A percentile compares a stretch with the other conserved stretches of the same genome.
Conservation (phyloP, 1,140 invertebrate genomes). For the Halesus radiatus region DNA sequence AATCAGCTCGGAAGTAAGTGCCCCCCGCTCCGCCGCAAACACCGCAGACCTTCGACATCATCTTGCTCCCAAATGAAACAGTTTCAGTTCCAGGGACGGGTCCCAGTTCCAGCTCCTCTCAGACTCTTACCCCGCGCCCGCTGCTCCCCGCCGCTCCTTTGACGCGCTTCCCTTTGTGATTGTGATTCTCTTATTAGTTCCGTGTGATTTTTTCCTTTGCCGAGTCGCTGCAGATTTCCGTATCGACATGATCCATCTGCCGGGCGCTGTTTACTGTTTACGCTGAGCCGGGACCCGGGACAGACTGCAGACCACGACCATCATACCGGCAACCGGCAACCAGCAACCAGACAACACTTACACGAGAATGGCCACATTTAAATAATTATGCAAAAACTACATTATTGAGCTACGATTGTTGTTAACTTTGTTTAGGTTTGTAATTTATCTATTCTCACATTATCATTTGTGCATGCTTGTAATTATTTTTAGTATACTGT, state of each 20-base stretch:
- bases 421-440: too few relatives aligned
- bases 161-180: constrained; percentile 45
- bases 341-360: too few relatives aligned
- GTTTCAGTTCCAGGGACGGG: not conserved
- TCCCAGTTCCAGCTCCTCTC: not conserved
- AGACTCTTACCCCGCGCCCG: not conserved
- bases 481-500: too few relatives aligned
- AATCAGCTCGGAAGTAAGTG: not conserved
- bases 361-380: too few relatives aligned
- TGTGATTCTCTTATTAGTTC: constrained; percentile 53
- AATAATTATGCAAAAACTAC: too few relatives aligned
- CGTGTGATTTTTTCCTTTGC: constrained; percentile 50
- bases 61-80: constrained; percentile 33
- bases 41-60: constrained; percentile 27
- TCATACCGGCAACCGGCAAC: too few relatives aligned
- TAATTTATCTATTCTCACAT: too few relatives aligned
- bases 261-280: constrained; percentile 27
- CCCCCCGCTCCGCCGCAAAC: constrained; percentile 5
- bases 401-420: too few relatives aligned
- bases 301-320: too few relatives aligned
- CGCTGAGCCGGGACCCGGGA: too few relatives aligned
- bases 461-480: too few relatives aligned
- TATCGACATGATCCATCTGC: constrained; percentile 38
- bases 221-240: constrained; percentile 37
- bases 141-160: constrained; percentile 34